A percentile compares a stretch with the other conserved stretches of the same genome.
Conservation (phyloP, 2,797 vertebrate species). For the Buceros bicornis region DNA sequence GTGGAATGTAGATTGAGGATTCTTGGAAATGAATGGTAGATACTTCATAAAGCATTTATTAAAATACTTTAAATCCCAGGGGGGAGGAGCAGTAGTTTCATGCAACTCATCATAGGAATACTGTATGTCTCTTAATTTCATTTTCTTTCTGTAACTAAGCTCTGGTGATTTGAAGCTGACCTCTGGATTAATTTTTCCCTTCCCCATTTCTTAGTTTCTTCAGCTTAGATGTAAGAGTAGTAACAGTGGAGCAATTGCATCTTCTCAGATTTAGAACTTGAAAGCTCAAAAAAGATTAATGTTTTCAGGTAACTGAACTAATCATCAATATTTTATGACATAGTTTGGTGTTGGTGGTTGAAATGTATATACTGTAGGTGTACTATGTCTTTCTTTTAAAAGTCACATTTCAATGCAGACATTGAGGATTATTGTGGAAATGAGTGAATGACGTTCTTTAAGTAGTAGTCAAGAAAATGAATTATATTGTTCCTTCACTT, state of each 20-base stretch:
- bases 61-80: not conserved
- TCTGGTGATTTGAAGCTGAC: not conserved
- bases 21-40: not conserved
- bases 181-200: not conserved
- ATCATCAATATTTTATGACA: not conserved
- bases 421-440: not conserved
- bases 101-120: not conserved
- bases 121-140: not conserved
- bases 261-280: constrained; percentile 6
- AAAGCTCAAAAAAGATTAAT: constrained; percentile 5
- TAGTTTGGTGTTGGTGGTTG: not conserved
- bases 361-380: not conserved
- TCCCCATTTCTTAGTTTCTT: constrained; percentile 4
- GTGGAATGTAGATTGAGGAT: not conserved
- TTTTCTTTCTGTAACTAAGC: not conserved
- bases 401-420: not conserved
- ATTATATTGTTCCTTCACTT: not conserved
- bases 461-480: not conserved
- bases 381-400: not conserved
- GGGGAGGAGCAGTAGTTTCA: not conserved
- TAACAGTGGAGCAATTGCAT: constrained; percentile 3
- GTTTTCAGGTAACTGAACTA: constrained; percentile 3
- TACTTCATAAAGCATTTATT: not conserved
- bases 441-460: not conserved
- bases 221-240: constrained; percentile 4